Conservation (phyloP, 2,888 invertebrate species). For the Phaonia tiefii region DNA sequence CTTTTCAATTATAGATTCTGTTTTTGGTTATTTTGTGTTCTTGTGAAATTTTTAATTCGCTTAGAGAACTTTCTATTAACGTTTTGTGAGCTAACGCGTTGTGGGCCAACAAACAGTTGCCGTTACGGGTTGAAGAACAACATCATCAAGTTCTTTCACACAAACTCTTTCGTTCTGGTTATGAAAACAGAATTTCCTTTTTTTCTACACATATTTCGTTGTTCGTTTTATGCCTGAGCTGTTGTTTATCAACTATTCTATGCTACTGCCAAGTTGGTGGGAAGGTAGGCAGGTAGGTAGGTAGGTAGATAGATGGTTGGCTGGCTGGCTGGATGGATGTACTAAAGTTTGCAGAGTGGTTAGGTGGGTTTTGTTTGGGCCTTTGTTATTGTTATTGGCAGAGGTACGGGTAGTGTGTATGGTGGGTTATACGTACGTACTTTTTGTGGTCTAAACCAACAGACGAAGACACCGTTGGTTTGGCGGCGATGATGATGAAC, state of each 20-base stretch:
- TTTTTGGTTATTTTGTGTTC: too few species aligned
- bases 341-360: constrained; percentile 39
- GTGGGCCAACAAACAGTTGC: constrained; percentile 63
- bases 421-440: constrained; percentile 1
- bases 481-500: constrained; percentile 8
- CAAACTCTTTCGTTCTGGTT: constrained; percentile 1
- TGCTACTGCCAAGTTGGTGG: too few species aligned
- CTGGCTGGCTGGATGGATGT: not conserved
- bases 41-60: too few species aligned
- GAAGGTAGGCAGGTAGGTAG: not conserved
- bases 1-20: too few species aligned
- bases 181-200: constrained; percentile 1
- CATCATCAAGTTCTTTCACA: constrained; percentile 10
- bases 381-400: constrained; percentile 6
- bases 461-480: constrained; percentile 40
- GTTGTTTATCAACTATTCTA: constrained; percentile 5
- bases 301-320: not conserved
- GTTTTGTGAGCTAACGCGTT: constrained; percentile 16
- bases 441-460: not conserved
- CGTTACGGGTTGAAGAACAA: not conserved
- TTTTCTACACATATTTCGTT: not conserved
- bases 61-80: too few species aligned
- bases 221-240: constrained; percentile 17
- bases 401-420: constrained; percentile 24
- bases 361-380: constrained; percentile 48